Evolutionary conservation across 2,888 invertebrate genomes (phyloP).

Genomic region (Caenorhabditis zanzibari): DNA sequence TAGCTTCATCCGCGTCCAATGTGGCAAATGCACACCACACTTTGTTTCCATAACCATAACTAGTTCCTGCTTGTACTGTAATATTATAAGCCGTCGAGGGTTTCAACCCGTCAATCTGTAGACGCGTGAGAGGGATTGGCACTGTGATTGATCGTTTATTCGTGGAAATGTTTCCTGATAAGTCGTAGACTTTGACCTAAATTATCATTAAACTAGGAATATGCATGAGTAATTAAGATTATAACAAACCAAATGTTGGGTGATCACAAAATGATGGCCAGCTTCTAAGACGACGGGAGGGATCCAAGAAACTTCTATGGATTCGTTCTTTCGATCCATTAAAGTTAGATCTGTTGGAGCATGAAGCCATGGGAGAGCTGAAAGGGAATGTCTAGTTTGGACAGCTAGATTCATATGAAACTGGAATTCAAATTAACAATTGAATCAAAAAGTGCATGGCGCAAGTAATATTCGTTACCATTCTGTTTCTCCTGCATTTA

Average conservation of each 20-base stretch:
- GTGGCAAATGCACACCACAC: conserved; percentile 75
- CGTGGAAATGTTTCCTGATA: conserved; percentile 46
- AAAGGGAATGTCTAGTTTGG: conserved; percentile 15
- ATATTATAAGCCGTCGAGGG: conserved; percentile 75
- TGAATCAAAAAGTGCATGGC: no score
- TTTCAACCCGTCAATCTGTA: conserved; percentile 62
- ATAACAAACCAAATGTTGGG: conserved; percentile 73
- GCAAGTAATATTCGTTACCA: no score
- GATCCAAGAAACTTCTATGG: conserved; percentile 74
- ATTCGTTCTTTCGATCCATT: conserved; percentile 69
- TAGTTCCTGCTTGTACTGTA: conserved; percentile 76
- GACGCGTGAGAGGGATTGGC: conserved; percentile 70
- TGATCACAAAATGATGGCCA: conserved; percentile 71
- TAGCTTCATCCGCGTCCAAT: conserved; percentile 57
- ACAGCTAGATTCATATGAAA: no score
- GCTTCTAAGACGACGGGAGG: conserved; percentile 71
- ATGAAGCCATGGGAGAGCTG: conserved; percentile 75
- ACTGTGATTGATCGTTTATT: conserved; percentile 70
- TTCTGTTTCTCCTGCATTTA: no score
- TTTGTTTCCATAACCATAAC: conserved; percentile 76
- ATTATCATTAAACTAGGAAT: not conserved
- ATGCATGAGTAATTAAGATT: not conserved
- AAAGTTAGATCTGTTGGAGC: conserved; percentile 73
- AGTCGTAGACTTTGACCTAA: conserved; percentile 75
- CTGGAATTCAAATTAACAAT: not conserved